Base-by-base conservation (phyloP, 2,113 vertebrate species). In the Ia io region DNA sequence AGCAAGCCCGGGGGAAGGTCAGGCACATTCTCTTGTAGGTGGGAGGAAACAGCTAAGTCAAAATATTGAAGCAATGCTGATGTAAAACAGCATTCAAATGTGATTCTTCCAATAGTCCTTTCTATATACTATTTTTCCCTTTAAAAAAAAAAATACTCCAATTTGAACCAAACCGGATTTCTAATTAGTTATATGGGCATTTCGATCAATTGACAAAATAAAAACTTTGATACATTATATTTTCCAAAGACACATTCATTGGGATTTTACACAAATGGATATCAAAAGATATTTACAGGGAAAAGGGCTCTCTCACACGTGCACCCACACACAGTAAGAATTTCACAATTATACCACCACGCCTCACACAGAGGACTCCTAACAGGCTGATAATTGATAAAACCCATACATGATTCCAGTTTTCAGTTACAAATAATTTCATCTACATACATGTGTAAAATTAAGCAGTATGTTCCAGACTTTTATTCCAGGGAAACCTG, bases 251-350 rank as follows among this genome's bases (percentile, higher is more conserved):
- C 73, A 95, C 56, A 90, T 47, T 96, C 93, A 70, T 76, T 74
- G 47, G 84, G 49, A 90, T 82, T 94, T 78, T 88, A 95, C 92
- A 97, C 59, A 96, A 89, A 93, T n/a, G 76, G 69, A 6, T 73
- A 96, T 74, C 84, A 96, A 95, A 97, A 94, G 92, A 18, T 95
- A 96, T 94, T 96, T 96, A 97, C 96, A 97, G 82, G 35, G 90
- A 85, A 94, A 93, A 82, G 84, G 14, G n/a, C 28, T 90, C 35
- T 44, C 67, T 78, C 85, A 59, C 42, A 84, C 9, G 16, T n/a
- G 90, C 23, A 69, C 32, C 71, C 86, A 74, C 23, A 77, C 42
- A 61, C 49, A 69, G 53, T 67, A 70, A 95, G 93, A 84, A 90
- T 23, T 69, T 59, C 88, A 97, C 84, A 65, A 47, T 32, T 11